A percentile compares a stretch with the other conserved stretches of the same genome.
phyloP scores from a whole-genome alignment of 2,797 vertebrate species.

The Takifugu rubripes region DNA sequence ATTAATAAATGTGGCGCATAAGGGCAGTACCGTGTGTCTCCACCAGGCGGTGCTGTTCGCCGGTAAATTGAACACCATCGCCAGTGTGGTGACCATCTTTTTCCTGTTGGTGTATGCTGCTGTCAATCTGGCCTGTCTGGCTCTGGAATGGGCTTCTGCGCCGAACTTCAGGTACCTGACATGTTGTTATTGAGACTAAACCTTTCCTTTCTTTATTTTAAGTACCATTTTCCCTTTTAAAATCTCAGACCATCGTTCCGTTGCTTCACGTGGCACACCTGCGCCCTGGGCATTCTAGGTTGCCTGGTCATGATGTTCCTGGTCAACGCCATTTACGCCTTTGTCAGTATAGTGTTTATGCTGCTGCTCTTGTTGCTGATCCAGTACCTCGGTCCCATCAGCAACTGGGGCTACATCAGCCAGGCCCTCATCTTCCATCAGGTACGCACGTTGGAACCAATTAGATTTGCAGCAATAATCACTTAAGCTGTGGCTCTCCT shows the following conservation, averaged over 20 bases:
- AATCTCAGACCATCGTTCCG: conserved; percentile 73
- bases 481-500: neutral
- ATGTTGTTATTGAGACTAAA: neutral
- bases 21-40: neutral
- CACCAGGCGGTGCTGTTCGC: conserved; percentile 72
- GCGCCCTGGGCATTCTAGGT: conserved; percentile 77
- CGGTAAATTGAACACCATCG: conserved; percentile 82
- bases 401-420: conserved; percentile 84
- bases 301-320: conserved; percentile 84
- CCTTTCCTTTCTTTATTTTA: neutral
- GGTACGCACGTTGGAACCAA: conserved; percentile 47
- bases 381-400: conserved; percentile 77
- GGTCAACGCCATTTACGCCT: conserved; percentile 79
- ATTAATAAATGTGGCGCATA: neutral
- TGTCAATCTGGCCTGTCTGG: conserved; percentile 82
- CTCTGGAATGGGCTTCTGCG: conserved; percentile 83
- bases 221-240: neutral
- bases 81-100: conserved; percentile 79
- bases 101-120: conserved; percentile 82
- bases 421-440: conserved; percentile 85
- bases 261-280: conserved; percentile 83
- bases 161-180: conserved; percentile 79
- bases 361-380: conserved; percentile 78
- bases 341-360: conserved; percentile 79
- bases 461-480: neutral